Percentiles rank a stretch among this genome's conserved stretches.
These are phyloP conservation scores for Coryphaenoides rupestris DNA, from an alignment of 2,113 vertebrate genomes.

Conservation along the genomic window DNA sequence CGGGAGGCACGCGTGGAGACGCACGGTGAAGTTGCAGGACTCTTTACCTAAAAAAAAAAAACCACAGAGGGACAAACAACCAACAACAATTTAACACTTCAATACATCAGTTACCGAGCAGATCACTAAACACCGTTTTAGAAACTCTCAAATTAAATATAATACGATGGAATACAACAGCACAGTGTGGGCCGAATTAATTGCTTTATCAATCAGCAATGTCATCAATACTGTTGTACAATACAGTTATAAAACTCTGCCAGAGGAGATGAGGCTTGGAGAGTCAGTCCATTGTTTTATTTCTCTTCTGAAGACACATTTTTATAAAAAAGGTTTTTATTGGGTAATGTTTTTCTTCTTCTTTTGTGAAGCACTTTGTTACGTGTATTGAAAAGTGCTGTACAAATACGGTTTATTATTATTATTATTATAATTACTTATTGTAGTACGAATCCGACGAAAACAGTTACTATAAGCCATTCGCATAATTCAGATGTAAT, in stretches of 20 bases:
- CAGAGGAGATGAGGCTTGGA: too few relatives aligned
- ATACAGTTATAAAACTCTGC: neutral
- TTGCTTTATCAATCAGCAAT: neutral
- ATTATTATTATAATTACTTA: too few relatives aligned
- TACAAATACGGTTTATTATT: too few relatives aligned
- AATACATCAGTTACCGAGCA: neutral
- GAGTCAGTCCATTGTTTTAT: too few relatives aligned
- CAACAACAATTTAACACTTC: conserved; percentile 4
- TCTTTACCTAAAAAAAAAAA: conserved; percentile 79
- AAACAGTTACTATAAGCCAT: too few relatives aligned
- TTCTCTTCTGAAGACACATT: too few relatives aligned
- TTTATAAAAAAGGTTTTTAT: too few relatives aligned
- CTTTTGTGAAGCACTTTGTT: too few relatives aligned
- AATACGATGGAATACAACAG: neutral
- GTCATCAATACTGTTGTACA: neutral
- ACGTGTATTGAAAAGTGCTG: too few relatives aligned
- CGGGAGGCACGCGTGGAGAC: conserved; percentile 79
- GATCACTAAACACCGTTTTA: neutral
- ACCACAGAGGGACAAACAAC: neutral
- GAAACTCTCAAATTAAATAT: neutral
- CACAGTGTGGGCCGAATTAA: neutral
- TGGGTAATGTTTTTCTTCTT: too few relatives aligned
- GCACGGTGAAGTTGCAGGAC: conserved; percentile 74
- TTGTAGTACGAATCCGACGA: too few relatives aligned
- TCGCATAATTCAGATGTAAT: too few relatives aligned